Percentiles rank a stretch among this genome's conserved stretches.
Evolutionary conservation across 2,888 invertebrate species (phyloP).

Genomic region (Lycophotia porphyrea): DNA sequence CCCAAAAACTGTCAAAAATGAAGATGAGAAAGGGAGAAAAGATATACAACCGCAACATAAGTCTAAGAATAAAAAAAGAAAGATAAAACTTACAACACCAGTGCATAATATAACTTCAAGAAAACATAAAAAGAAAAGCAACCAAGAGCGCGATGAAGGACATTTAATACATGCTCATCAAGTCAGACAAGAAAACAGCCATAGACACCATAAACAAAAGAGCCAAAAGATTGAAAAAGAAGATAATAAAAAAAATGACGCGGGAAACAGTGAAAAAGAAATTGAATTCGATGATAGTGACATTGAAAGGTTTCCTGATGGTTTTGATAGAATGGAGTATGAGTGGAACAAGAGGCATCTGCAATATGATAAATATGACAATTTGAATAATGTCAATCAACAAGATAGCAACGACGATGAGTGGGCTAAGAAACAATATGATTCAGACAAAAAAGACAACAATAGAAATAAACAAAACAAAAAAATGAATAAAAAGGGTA

Average conservation of each 20-base stretch:
- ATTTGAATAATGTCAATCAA: constrained; percentile 8
- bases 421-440: neutral
- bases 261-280: neutral
- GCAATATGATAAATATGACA: neutral
- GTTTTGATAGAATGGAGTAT: constrained; percentile 6
- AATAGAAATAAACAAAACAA: neutral
- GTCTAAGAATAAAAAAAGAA: neutral
- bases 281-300: neutral
- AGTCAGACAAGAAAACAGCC: neutral
- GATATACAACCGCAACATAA: too few species aligned
- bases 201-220: neutral
- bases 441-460: neutral
- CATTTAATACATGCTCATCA: neutral
- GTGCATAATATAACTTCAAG: neutral
- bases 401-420: neutral
- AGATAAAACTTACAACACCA: neutral
- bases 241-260: neutral
- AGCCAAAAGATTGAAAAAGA: neutral
- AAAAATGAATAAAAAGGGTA: neutral
- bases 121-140: neutral
- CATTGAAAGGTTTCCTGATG: neutral
- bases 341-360: constrained; percentile 39
- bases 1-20: neutral
- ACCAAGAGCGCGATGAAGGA: neutral
- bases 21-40: neutral